phyloP scores from a whole-genome alignment of 2,797 vertebrate genomes.

The Lithobates pipiens region DNA sequence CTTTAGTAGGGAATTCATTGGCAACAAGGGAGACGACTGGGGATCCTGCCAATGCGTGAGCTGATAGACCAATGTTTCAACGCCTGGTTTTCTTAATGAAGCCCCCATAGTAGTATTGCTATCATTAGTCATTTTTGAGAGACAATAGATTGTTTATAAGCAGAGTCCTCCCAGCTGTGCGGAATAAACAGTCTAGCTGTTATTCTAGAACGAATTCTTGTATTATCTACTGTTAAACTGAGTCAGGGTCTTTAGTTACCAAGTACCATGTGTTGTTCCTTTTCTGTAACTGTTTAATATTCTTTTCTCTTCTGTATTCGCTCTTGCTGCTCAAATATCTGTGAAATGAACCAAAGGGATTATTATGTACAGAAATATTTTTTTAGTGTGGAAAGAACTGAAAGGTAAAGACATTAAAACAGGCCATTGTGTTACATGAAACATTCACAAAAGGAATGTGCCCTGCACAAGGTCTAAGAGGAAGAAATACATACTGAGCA shows the following conservation, averaged over 20 bases:
- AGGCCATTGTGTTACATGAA: constrained; percentile 40
- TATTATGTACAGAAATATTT: neutral
- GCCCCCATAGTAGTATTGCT: too few species aligned
- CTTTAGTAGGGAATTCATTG: too few species aligned
- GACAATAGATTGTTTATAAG: too few species aligned
- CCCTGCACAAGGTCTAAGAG: constrained; percentile 2
- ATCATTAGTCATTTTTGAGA: too few species aligned
- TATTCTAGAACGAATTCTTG: neutral
- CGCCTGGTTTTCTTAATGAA: too few species aligned
- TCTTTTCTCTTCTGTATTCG: constrained; percentile 58
- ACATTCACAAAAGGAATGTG: constrained; percentile 33
- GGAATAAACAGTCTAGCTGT: constrained; percentile 1
- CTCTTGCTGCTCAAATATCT: constrained; percentile 65
- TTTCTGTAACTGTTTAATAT: constrained; percentile 3
- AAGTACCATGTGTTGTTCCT: constrained; percentile 47
- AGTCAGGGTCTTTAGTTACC: neutral
- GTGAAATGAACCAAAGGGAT: constrained; percentile 25
- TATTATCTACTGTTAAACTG: constrained; percentile 48
- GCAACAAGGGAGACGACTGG: too few species aligned
- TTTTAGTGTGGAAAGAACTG: neutral
- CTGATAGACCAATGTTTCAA: too few species aligned
- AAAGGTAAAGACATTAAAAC: constrained; percentile 39
- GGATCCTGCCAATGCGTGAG: too few species aligned
- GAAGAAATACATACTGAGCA: neutral
- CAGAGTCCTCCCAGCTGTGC: neutral